Evolutionary conservation across 2,113 vertebrate genomes (phyloP).

Genomic region (Potamarius usumacintae): DNA sequence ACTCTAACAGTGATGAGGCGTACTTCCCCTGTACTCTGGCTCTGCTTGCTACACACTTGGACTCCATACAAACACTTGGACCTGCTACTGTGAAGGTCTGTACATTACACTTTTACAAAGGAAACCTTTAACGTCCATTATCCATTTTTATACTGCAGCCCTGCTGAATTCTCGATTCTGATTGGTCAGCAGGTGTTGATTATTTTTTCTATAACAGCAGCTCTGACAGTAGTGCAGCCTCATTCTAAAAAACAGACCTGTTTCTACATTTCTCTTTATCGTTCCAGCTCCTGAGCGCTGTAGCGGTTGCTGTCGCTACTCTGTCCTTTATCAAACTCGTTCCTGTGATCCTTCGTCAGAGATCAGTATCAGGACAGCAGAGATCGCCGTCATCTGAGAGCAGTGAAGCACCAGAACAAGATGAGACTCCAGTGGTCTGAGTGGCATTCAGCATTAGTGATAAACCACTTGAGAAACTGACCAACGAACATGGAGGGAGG

Average conservation of each 20-base stretch:
- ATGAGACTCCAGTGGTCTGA: background rate
- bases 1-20: slow-evolving; percentile 68
- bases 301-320: slow-evolving; percentile 26
- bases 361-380: background rate
- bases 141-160: background rate
- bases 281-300: slow-evolving; percentile 10
- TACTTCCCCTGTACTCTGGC: slow-evolving; percentile 77
- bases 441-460: background rate
- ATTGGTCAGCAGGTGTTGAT: background rate
- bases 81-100: slow-evolving; percentile 66
- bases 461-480: background rate
- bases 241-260: background rate
- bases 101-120: background rate
- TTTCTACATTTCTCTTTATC: background rate
- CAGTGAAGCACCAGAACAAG: background rate
- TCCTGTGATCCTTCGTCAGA: slow-evolving; percentile 17
- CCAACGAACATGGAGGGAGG: background rate
- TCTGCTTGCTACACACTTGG: slow-evolving; percentile 66
- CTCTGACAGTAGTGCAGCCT: background rate
- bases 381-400: background rate
- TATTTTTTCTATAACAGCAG: background rate
- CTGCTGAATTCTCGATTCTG: background rate
- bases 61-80: slow-evolving; percentile 62
- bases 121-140: background rate
- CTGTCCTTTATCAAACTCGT: slow-evolving; percentile 25